Conservation (phyloP, 2,797 vertebrate species). For the Hipposideros larvatus region DNA sequence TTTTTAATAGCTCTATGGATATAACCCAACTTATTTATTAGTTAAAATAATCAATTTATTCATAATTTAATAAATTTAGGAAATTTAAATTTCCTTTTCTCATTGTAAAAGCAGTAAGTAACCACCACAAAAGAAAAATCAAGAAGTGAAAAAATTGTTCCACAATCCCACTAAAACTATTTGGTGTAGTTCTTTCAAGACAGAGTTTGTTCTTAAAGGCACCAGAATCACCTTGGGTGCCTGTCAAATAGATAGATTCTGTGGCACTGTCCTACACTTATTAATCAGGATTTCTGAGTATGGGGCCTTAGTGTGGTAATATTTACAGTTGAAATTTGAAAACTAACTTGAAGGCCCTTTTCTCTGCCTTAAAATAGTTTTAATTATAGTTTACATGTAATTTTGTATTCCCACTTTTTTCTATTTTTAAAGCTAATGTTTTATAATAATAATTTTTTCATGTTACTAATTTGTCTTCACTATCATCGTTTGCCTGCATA, state of each 20-base stretch:
- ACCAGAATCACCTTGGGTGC: background rate
- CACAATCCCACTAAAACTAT: background rate
- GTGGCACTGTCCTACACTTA: background rate
- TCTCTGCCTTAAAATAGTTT: background rate
- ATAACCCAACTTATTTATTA: background rate
- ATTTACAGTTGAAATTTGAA: background rate
- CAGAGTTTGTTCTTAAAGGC: background rate
- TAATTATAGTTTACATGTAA: background rate
- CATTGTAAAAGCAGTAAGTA: constrained; percentile 16
- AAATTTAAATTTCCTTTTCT: background rate
- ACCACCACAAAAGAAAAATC: background rate
- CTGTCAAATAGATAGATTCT: background rate
- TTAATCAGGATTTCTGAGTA: background rate
- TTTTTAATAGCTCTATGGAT: background rate
- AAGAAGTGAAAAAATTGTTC: background rate
- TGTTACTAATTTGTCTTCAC: background rate
- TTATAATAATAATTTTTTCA: background rate
- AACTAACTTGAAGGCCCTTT: background rate
- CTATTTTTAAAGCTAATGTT: background rate
- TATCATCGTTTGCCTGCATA: background rate
- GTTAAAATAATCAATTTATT: background rate
- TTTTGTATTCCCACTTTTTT: background rate
- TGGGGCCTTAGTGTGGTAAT: background rate
- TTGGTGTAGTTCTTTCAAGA: background rate
- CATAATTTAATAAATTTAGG: background rate